Base-by-base conservation (phyloP, 2,797 vertebrate genomes). In the Myotis vivesi region DNA sequence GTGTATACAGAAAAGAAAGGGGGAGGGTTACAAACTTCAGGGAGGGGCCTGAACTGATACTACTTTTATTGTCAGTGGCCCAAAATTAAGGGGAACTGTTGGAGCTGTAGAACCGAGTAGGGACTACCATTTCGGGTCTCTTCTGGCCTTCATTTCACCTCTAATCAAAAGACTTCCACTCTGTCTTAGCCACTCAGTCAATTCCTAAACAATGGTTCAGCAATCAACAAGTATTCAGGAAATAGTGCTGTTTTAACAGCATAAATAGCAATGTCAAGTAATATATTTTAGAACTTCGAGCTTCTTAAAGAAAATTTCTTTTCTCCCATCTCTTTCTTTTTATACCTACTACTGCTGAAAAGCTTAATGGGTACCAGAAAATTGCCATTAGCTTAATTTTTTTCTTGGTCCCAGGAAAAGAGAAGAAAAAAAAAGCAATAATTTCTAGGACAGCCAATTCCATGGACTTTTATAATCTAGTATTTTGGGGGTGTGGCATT, bases 361-460 rank as follows among this genome's bases (percentile, higher is more conserved):
- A 12, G 66, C 8, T 84, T 55, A 59, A 16, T 53, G 19, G n/a
- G 11, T 80, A 12, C 25, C 38, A 66, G 68, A 91, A 76, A 71
- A 73, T 44, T 44, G 12, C 36, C 49, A 59, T 57, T 80, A 62
- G 4, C 6, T 66, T 66, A 33, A 33, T 33, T 33, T 64, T 66
- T 33, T 8, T 66, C n/a, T 66, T 66, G 30, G 64, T 66, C 64
- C 17, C 10, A 66, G 19, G 17, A n/a, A 83, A 85, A 72, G 6
- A 6, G 25, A 11, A 62, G 55, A 0, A 41, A 62, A 90, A 91
- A 30, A 88, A 79, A 97, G 19, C 30, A 84, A 33, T 96, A 36
- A 81, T 62, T 41, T 97, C 53, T 4, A 73, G 5, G 41, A 81
- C 84, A 87, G 38, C 76, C 1, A 71, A 94, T 83, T 77, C 92